A percentile compares a stretch with the other conserved stretches of the same genome.
These are phyloP conservation scores for Micrasema minimum DNA, from an alignment of 1,140 invertebrate genomes.

Conservation along the genomic window DNA sequence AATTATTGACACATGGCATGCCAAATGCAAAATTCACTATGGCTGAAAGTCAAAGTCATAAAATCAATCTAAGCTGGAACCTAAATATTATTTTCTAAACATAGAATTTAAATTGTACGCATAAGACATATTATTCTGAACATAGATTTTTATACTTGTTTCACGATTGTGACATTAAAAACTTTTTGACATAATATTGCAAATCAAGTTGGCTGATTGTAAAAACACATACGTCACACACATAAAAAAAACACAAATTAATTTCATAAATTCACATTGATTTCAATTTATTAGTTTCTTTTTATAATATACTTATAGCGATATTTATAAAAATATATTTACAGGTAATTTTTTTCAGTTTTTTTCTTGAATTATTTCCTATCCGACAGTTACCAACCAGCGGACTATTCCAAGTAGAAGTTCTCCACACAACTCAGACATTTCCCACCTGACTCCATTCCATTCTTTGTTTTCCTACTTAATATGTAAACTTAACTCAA, in stretches of 20 bases:
- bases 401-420: background rate
- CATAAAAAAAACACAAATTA: slow-evolving; percentile 21
- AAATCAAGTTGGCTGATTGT: background rate
- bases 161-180: no score
- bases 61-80: no score
- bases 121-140: background rate
- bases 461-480: slow-evolving; percentile 41
- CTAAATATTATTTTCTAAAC: no score
- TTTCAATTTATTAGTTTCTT: slow-evolving; percentile 51
- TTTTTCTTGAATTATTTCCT: slow-evolving; percentile 27
- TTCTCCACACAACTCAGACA: background rate
- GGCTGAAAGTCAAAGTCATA: no score
- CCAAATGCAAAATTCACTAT: no score
- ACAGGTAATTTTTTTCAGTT: slow-evolving; percentile 44
- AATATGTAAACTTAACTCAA: slow-evolving; percentile 17
- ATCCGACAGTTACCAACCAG: background rate
- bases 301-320: slow-evolving; percentile 49
- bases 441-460: slow-evolving; percentile 8
- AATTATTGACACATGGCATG: no score
- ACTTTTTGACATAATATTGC: no score
- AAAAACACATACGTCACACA: background rate
- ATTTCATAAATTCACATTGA: slow-evolving; percentile 50
- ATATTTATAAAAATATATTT: slow-evolving; percentile 55
- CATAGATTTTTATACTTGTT: no score
- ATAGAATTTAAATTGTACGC: background rate